These are phyloP conservation scores for Neosilurus hyrtlii DNA, from an alignment of 2,797 vertebrate genomes.

Conservation along the genomic window DNA sequence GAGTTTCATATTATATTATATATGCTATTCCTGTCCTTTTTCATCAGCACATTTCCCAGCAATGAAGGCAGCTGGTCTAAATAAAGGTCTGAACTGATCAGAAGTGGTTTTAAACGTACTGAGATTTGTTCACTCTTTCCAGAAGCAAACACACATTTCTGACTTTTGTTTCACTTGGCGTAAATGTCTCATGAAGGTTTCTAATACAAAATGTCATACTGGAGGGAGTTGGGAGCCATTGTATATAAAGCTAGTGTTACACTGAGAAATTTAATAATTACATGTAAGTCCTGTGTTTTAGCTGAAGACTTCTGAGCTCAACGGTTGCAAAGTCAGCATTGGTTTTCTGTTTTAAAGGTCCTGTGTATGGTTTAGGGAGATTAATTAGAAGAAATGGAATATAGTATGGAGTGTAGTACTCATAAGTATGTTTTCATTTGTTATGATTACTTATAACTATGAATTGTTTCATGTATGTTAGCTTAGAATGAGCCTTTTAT, in stretches of 20 bases:
- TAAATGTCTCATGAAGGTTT: slow-evolving; percentile 44
- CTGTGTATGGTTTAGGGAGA: no score
- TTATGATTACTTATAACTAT: no score
- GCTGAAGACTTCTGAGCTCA: background rate
- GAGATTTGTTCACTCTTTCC: slow-evolving; percentile 55
- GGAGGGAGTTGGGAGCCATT: background rate
- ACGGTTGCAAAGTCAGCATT: no score
- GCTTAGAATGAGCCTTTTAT: no score
- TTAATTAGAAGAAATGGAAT: no score
- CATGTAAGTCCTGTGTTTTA: background rate
- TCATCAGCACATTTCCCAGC: slow-evolving; percentile 42
- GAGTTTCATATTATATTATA: slow-evolving; percentile 23
- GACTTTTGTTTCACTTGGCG: slow-evolving; percentile 39
- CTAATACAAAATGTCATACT: slow-evolving; percentile 16
- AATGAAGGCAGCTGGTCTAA: slow-evolving; percentile 50
- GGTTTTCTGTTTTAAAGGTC: background rate
- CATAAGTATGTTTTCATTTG: no score
- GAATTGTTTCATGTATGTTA: no score
- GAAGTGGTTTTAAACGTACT: slow-evolving; percentile 45
- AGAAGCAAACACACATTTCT: slow-evolving; percentile 18
- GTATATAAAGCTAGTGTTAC: background rate
- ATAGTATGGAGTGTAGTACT: no score
- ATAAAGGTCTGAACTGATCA: slow-evolving; percentile 50
- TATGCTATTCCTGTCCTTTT: slow-evolving; percentile 41
- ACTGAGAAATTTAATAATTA: background rate